phyloP scores from a whole-genome alignment of 2,797 vertebrate species.

The Sebastes jordani region DNA sequence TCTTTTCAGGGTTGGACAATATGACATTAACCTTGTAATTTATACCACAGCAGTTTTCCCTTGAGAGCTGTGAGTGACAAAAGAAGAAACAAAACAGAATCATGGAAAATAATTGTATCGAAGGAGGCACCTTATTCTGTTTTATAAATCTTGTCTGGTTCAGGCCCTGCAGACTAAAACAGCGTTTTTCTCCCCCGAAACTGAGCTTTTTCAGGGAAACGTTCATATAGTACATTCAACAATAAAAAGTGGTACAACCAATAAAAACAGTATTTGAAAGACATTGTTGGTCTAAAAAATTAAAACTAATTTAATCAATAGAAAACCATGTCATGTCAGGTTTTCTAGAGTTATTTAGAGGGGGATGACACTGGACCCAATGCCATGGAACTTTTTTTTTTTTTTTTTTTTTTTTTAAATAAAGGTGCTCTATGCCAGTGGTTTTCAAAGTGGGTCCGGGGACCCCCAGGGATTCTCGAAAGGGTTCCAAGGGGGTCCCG shows the following conservation, averaged over 20 bases:
- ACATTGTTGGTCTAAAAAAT: too few relatives aligned
- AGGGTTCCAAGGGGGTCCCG: accelerated
- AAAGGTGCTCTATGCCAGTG: too few relatives aligned
- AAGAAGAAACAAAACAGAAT: not conserved
- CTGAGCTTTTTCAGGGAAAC: too few relatives aligned
- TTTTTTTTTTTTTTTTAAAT: too few relatives aligned
- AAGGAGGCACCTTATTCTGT: not conserved
- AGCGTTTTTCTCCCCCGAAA: accelerated
- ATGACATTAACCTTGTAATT: constrained; percentile 6
- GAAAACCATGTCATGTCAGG: too few relatives aligned
- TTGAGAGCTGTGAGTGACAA: not conserved
- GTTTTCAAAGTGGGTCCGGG: too few relatives aligned
- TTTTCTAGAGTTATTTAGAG: not conserved
- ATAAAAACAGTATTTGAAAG: too few relatives aligned
- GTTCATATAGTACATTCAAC: too few relatives aligned
- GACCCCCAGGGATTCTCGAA: accelerated
- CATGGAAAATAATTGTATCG: not conserved
- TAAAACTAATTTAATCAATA: too few relatives aligned
- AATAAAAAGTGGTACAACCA: too few relatives aligned
- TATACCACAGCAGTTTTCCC: not conserved
- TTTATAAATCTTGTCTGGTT: not conserved
- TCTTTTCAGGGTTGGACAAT: not conserved
- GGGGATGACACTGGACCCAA: not conserved
- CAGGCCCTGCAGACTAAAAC: not conserved
- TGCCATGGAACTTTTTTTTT: too few relatives aligned